Conservation (phyloP, 2,797 vertebrate species). For the Rachycentron canadum region DNA sequence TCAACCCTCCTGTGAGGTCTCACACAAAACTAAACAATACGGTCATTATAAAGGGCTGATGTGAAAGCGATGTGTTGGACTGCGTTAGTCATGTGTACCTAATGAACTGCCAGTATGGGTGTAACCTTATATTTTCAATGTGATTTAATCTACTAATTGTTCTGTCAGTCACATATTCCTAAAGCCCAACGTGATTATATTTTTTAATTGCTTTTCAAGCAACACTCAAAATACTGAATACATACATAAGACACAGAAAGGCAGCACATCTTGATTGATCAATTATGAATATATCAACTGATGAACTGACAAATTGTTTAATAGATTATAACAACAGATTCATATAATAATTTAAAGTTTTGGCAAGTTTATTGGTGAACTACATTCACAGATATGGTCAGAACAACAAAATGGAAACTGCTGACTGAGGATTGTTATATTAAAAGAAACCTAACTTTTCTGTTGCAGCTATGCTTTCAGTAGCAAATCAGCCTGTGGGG, state of each 20-base stretch:
- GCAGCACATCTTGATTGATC: neutral
- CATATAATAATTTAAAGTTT: neutral
- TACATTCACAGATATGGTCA: too few relatives aligned
- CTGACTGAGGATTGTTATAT: too few relatives aligned
- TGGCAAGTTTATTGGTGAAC: neutral
- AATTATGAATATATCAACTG: neutral
- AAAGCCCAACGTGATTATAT: neutral
- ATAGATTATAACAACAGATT: too few relatives aligned
- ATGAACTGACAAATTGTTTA: neutral
- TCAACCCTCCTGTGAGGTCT: neutral
- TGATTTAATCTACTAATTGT: neutral
- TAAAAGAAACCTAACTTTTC: neutral
- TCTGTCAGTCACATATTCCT: neutral
- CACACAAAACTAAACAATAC: neutral
- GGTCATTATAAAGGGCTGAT: too few relatives aligned
- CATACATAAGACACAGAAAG: too few relatives aligned
- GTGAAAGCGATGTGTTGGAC: too few relatives aligned
- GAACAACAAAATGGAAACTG: neutral
- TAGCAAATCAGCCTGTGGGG: neutral
- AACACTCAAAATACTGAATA: too few relatives aligned
- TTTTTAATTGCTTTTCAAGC: neutral
- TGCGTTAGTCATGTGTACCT: too few relatives aligned
- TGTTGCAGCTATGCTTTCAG: neutral
- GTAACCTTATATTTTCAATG: neutral
- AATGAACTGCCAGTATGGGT: neutral